These are phyloP conservation scores for Neoascia interrupta DNA, from an alignment of 2,888 invertebrate species.

Conservation along the genomic window DNA sequence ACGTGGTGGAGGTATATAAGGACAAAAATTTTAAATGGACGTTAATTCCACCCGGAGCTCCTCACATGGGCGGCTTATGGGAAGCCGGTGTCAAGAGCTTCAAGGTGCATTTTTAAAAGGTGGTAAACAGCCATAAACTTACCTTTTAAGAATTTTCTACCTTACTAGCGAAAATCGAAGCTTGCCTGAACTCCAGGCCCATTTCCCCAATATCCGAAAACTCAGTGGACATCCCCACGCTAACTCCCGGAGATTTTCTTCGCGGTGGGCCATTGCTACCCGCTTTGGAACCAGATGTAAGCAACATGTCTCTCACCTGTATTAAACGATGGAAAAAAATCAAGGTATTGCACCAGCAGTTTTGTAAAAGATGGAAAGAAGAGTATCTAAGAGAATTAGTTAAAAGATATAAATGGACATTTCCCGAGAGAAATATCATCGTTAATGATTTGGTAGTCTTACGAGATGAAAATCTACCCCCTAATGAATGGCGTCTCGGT, in stretches of 20 bases:
- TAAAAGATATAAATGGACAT: constrained; percentile 48
- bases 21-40: not conserved
- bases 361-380: constrained; percentile 52
- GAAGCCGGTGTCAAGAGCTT: no score
- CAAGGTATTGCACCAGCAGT: constrained; percentile 38
- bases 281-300: constrained; percentile 13
- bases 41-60: constrained; percentile 12
- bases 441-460: constrained; percentile 14
- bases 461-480: no score
- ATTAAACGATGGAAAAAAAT: constrained; percentile 36
- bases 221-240: constrained; percentile 2
- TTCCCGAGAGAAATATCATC: constrained; percentile 3
- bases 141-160: constrained; percentile 27
- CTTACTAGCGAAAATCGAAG: constrained; percentile 23
- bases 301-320: not conserved
- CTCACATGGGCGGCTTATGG: no score
- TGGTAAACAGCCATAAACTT: constrained; percentile 1
- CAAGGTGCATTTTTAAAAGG: not conserved
- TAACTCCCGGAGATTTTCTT: constrained; percentile 38
- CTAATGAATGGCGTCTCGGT: constrained; percentile 37
- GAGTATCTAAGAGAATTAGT: constrained; percentile 53
- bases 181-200: constrained; percentile 33
- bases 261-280: constrained; percentile 27
- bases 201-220: constrained; percentile 19
- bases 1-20: not conserved